Conservation (phyloP, 2,797 vertebrate genomes). For the Esox masquinongy region DNA sequence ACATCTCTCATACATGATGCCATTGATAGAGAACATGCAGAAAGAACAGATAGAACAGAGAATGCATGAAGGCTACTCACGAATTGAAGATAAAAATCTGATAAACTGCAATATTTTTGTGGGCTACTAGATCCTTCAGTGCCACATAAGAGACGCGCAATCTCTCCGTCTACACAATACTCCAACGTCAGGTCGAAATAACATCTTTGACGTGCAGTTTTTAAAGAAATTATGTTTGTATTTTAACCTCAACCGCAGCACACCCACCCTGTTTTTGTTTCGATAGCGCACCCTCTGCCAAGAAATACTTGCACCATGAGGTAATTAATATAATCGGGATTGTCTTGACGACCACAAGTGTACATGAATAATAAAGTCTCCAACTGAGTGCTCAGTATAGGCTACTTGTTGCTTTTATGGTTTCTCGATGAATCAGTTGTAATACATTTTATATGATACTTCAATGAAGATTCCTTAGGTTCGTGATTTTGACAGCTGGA, state of each 20-base stretch:
- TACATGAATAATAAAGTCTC: neutral
- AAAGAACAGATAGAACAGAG: neutral
- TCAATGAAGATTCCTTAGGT: neutral
- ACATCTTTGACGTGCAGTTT: conserved; percentile 40
- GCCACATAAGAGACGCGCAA: conserved; percentile 23
- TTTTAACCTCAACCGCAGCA: conserved; percentile 37
- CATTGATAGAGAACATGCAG: neutral
- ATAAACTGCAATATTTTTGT: conserved; percentile 39
- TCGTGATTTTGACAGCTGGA: neutral
- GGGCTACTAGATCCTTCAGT: conserved; percentile 15
- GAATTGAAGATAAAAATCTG: neutral
- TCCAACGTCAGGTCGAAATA: conserved; percentile 21
- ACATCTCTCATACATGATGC: neutral
- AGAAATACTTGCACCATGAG: conserved; percentile 75
- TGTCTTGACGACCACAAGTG: neutral
- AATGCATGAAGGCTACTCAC: conserved; percentile 3
- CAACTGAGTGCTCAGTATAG: neutral
- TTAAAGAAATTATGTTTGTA: conserved; percentile 46
- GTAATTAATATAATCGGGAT: conserved; percentile 56
- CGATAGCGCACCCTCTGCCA: conserved; percentile 45
- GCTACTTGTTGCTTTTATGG: neutral
- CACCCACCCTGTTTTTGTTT: conserved; percentile 66
- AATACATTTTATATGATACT: neutral
- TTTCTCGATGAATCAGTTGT: neutral
- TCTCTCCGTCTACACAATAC: conserved; percentile 37